Evolutionary conservation across 2,113 vertebrate species (phyloP).

Genomic region (Alligator sinensis): DNA sequence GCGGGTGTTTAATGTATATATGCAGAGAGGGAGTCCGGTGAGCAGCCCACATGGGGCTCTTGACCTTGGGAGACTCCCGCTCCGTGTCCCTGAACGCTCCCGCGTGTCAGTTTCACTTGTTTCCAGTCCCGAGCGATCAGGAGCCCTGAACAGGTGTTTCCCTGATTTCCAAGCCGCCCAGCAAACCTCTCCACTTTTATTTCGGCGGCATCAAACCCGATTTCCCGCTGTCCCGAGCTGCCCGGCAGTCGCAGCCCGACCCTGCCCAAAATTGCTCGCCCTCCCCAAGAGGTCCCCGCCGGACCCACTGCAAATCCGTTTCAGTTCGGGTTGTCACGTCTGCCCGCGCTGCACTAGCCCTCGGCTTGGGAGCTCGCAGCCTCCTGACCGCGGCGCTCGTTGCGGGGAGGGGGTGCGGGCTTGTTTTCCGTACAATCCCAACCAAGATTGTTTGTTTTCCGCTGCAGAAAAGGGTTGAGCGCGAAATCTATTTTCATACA

Average conservation of each 20-base stretch:
- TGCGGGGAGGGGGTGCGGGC: not conserved
- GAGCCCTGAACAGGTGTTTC: constrained; percentile 64
- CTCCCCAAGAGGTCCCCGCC: not conserved
- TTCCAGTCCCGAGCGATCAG: constrained; percentile 32
- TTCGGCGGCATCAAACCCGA: not conserved
- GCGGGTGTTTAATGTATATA: not conserved
- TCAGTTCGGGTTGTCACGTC: not conserved
- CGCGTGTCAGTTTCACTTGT: constrained; percentile 67
- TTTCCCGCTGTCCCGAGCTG: not conserved
- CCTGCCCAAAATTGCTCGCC: not conserved
- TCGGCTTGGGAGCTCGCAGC: not conserved
- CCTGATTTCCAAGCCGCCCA: not conserved
- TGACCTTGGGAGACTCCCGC: not conserved
- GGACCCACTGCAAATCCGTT: constrained; percentile 70
- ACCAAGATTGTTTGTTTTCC: not conserved
- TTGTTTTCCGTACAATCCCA: not conserved
- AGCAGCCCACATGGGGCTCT: not conserved
- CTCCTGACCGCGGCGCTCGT: not conserved
- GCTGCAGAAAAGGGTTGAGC: not conserved
- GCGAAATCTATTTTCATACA: not conserved
- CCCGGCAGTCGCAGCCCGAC: not conserved
- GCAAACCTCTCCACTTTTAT: not conserved
- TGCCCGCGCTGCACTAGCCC: not conserved
- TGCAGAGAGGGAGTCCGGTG: not conserved
- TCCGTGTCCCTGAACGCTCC: not conserved